These are phyloP conservation scores for Calliphora vomitoria DNA, from an alignment of 2,888 invertebrate species.

Conservation along the genomic window DNA sequence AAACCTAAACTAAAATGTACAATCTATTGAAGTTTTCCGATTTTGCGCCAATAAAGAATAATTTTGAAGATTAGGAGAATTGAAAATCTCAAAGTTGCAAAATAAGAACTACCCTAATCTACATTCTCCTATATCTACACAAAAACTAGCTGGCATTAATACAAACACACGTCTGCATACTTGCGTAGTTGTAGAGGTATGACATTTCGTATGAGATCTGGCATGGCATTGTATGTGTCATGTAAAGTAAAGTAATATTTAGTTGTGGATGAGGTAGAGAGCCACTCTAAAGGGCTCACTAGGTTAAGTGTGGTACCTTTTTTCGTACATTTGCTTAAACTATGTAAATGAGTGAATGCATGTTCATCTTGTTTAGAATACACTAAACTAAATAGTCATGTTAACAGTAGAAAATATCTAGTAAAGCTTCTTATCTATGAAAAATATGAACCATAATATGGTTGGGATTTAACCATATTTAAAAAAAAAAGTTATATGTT, in stretches of 20 bases:
- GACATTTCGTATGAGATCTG: conserved; percentile 21
- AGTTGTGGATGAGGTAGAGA: conserved; percentile 48
- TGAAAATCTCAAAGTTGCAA: too few species aligned
- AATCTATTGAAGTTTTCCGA: too few species aligned
- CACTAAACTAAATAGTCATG: background rate
- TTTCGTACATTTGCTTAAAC: conserved; percentile 57
- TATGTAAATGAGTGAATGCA: conserved; percentile 6
- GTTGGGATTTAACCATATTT: too few species aligned
- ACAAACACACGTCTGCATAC: conserved; percentile 4
- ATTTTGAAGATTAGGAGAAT: too few species aligned
- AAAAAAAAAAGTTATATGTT: too few species aligned
- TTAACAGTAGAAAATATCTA: too few species aligned
- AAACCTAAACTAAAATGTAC: too few species aligned
- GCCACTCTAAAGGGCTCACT: conserved; percentile 61
- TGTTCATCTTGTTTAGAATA: conserved; percentile 19
- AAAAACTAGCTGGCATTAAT: background rate
- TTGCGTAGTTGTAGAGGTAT: conserved; percentile 13
- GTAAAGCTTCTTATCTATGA: too few species aligned
- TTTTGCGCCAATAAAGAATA: too few species aligned
- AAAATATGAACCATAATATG: too few species aligned
- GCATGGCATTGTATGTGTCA: conserved; percentile 41
- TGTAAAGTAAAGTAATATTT: conserved; percentile 65
- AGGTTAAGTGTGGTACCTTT: conserved; percentile 70
- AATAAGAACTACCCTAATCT: too few species aligned
- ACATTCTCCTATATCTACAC: background rate